phyloP scores from a whole-genome alignment of 2,113 vertebrate genomes.

The Gnathonemus echidnorhynchus region DNA sequence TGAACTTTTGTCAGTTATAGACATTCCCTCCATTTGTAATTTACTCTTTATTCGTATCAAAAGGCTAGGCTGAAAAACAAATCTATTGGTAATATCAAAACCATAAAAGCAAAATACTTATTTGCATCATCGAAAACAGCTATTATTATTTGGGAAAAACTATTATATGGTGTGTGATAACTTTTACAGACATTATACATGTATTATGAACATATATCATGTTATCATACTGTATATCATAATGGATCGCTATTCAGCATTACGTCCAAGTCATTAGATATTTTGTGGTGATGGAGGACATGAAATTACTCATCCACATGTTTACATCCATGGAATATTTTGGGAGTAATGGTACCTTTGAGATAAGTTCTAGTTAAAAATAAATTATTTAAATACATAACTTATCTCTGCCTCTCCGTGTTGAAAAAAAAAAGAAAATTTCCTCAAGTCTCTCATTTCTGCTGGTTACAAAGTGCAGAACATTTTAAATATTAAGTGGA shows the following conservation, averaged over 20 bases:
- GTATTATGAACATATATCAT: background rate
- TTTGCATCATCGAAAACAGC: background rate
- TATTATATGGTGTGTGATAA: background rate
- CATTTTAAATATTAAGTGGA: background rate
- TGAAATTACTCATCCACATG: constrained; percentile 48
- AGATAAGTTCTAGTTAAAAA: constrained; percentile 3
- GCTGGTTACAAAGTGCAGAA: background rate
- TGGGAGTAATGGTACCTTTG: constrained; percentile 31
- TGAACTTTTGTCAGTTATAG: constrained; percentile 63
- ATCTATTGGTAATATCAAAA: background rate
- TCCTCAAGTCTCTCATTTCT: background rate
- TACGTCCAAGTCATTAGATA: constrained; percentile 55
- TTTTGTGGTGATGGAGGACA: constrained; percentile 50
- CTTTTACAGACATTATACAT: background rate
- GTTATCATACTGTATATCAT: background rate
- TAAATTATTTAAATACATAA: background rate
- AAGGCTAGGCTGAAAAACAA: background rate
- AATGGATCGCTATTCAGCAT: background rate
- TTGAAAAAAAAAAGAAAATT: background rate
- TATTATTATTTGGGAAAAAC: background rate
- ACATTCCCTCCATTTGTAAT: constrained; percentile 46
- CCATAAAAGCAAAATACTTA: background rate
- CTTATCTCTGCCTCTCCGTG: constrained; percentile 4
- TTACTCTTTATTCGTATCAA: background rate
- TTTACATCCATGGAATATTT: constrained; percentile 38